Evolutionary conservation across 1,140 invertebrate species (phyloP), one percentile per base, ranked within the genome.

Genomic region (Caenorhabditis tropicalis): DNA sequence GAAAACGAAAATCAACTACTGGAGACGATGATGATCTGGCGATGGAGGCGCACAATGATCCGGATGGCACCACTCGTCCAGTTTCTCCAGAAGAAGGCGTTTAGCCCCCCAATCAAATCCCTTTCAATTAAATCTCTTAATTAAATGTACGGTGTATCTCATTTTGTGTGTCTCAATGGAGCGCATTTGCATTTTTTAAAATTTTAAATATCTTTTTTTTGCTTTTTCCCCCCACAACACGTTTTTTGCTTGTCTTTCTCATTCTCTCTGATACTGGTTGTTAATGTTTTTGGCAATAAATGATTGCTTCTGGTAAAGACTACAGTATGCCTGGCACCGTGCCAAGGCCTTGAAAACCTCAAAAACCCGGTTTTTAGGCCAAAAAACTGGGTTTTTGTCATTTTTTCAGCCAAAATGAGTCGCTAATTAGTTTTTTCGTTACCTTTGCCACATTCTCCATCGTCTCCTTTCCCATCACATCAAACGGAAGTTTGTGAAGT

Each of bases 401-500:
- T n/a, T n/a, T n/a, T n/a, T n/a, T n/a, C n/a, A n/a, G n/a, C n/a
- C n/a, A n/a, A n/a, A n/a, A n/a, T n/a, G n/a, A n/a, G n/a, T n/a
- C n/a, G n/a, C n/a, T n/a, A n/a, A n/a, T n/a, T n/a, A n/a, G n/a
- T n/a, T n/a, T n/a, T n/a, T n/a, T 82, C 56, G 56, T 21, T 58
- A 89, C 88, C 88, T 89, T 48, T 58, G 85, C 58, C 36, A 90
- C 53, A 36, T 48, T 84, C 31, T 90, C 88, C 70, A 91, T 87
- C 3, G 89, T 86, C 36, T 87, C 87, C 36, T 81, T 56, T 5
- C 90, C 95, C 43, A 98, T 94, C 65, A 95, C 95, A 10, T 95
- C 96, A 90, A 97, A 97, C 2, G 96, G 96, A 49, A 98, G 93
- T 53, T 94, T 94, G 46, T 96, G 92, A 39, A 98, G 93, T 2